Evolutionary conservation across 64 coral and sea anemone species (phyloP), one percentile per base, ranked within the genome.

Genomic region (Actinia equina): DNA sequence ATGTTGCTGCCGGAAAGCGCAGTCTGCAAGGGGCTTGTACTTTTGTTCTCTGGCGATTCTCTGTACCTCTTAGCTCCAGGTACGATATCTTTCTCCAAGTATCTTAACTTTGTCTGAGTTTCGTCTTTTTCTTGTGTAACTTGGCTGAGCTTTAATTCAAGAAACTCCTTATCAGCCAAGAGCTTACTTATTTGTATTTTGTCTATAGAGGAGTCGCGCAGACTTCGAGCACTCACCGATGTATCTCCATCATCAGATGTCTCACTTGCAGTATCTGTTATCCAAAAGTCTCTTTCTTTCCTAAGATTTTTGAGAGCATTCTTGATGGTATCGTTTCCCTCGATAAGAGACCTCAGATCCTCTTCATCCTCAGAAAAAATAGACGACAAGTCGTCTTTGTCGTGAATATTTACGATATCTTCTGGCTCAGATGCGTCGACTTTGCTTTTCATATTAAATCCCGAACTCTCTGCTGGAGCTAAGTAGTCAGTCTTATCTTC

Each of bases 181-280:
- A 64, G 86, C 63, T 92, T 87, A 27, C 79, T 87, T 65, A 64
- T 70, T 22, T 54, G 77, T 63, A 83, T 49, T 87, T 71, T 86
- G 18, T 65, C 20, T 43, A 77, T 53, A 20, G 58, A 18, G 11
- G 8, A 5, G 59, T 70, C 85, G n/a, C 43, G 79, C 64, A 64
- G 61, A 45, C 52, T 91, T 63, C 70, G 46, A 30, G 62, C 80
- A 76, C 43, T 87, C 52, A 83, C 77, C 59, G 64, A 60, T 43
- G 83, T 85, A 44, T 92, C 90, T 56, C 20, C 25, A 49, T 92
- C 90, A 63, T 92, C 90, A 37, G 90, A 92, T n/a, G 90, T 92
- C 86, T 92, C 90, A 59, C 90, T 92, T 20, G 79, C 90, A 16
- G 90, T 87, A 58, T 92, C 90, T 7, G 85, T 87, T 43, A 92